Evolutionary conservation across 2,888 invertebrate genomes (phyloP).

Genomic region (Archaeoteleia sp.): DNA sequence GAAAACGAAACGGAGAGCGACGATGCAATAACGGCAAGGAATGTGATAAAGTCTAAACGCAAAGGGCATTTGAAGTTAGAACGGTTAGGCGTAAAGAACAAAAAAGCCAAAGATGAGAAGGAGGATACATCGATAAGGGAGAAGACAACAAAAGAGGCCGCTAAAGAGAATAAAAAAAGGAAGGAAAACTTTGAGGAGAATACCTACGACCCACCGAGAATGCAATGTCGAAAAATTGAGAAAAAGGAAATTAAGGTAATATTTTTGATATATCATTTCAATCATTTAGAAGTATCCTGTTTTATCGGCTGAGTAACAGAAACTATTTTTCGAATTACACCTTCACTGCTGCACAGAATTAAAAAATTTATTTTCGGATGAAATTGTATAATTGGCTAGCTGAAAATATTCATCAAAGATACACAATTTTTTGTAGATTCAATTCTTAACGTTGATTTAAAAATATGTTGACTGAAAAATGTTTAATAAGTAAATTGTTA

Average conservation of each 20-base stretch:
- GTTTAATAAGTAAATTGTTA: too few species aligned
- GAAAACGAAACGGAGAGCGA: slow-evolving; percentile 62
- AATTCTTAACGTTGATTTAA: too few species aligned
- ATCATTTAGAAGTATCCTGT: too few species aligned
- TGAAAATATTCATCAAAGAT: too few species aligned
- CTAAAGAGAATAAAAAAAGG: slow-evolving; percentile 66
- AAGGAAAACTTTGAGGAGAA: slow-evolving; percentile 70
- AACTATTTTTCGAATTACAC: too few species aligned
- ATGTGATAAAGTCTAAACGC: slow-evolving; percentile 69
- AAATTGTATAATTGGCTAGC: too few species aligned
- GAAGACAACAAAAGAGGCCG: slow-evolving; percentile 58
- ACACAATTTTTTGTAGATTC: too few species aligned
- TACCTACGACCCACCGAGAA: slow-evolving; percentile 62
- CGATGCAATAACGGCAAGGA: slow-evolving; percentile 67
- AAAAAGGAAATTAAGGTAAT: slow-evolving; percentile 61
- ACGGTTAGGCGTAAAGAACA: slow-evolving; percentile 66
- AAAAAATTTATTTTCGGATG: too few species aligned
- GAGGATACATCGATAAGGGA: slow-evolving; percentile 50
- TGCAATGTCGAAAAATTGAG: slow-evolving; percentile 66
- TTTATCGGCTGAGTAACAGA: too few species aligned
- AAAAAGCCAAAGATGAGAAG: slow-evolving; percentile 64
- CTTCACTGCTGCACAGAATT: too few species aligned
- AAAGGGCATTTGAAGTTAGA: slow-evolving; percentile 65
- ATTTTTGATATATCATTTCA: too few species aligned
- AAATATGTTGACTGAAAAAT: too few species aligned